Evolutionary conservation across 2,113 vertebrate genomes (phyloP).

Genomic region (Poeciliopsis prolifica): DNA sequence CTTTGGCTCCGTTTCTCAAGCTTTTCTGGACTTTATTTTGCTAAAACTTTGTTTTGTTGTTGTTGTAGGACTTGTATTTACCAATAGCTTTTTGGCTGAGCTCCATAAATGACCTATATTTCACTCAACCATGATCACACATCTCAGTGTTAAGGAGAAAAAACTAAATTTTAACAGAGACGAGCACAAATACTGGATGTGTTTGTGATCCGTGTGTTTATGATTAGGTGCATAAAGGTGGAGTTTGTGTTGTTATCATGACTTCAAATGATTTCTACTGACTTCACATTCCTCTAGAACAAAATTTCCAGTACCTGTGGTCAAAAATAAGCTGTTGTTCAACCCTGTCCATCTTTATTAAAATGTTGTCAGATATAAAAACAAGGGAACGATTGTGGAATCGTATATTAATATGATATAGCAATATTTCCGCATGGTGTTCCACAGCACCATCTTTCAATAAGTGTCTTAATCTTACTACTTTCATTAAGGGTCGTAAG

Average conservation of each 20-base stretch:
- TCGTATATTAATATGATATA: background rate
- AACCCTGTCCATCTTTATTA: background rate
- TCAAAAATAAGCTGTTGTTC: too few species aligned
- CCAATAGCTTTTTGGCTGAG: constrained; percentile 4
- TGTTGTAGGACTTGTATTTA: constrained; percentile 2
- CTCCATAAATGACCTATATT: background rate
- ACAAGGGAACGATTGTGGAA: background rate
- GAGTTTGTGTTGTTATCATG: too few species aligned
- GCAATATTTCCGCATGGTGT: background rate
- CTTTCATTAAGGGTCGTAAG: too few species aligned
- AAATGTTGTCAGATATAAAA: background rate
- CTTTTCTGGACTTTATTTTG: constrained; percentile 14
- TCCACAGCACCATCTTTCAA: background rate
- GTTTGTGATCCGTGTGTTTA: too few species aligned
- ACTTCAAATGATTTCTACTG: background rate
- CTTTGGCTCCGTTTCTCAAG: constrained; percentile 30
- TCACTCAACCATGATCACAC: background rate
- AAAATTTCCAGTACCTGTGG: too few species aligned
- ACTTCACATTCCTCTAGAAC: background rate
- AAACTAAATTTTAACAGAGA: background rate
- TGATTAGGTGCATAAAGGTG: too few species aligned
- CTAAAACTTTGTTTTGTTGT: background rate
- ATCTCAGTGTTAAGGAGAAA: background rate
- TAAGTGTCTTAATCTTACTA: too few species aligned
- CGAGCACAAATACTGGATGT: background rate